Conservation (phyloP, 35 echinoderm and acorn worm genomes). For the Apostichopus parvimensis region DNA sequence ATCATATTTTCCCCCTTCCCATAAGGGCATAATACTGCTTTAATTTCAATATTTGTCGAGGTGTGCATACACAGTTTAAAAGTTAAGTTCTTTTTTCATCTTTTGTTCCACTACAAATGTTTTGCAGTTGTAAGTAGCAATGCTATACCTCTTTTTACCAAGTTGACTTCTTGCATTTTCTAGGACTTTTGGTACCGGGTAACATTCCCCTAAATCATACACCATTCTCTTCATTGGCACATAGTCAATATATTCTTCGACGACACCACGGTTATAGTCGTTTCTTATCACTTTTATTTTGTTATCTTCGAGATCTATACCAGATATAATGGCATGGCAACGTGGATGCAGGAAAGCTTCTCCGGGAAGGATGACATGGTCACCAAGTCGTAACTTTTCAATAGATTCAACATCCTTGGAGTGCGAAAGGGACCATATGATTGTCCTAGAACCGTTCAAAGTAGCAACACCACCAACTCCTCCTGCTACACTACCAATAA, state of each 20-base stretch:
- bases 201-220: not conserved
- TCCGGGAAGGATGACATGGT: slow-evolving; percentile 14
- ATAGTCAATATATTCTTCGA: not conserved
- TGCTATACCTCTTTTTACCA: not conserved
- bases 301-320: not conserved
- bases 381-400: not conserved
- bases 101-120: slow-evolving; percentile 19
- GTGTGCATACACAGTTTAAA: no score
- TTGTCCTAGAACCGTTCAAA: slow-evolving; percentile 7
- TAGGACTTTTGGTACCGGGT: not conserved
- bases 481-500: slow-evolving; percentile 9
- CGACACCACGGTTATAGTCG: not conserved
- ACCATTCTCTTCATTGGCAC: not conserved
- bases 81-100: not conserved
- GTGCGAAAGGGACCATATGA: not conserved
- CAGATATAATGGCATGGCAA: slow-evolving; percentile 25
- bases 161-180: not conserved
- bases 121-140: slow-evolving; percentile 18
- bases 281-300: not conserved
- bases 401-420: not conserved
- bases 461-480: not conserved
- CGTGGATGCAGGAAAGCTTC: not conserved
- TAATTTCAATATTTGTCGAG: no score
- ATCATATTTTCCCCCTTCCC: no score
- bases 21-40: no score